Evolutionary conservation across 2,888 invertebrate genomes (phyloP).

Genomic region (Gari tellinella): DNA sequence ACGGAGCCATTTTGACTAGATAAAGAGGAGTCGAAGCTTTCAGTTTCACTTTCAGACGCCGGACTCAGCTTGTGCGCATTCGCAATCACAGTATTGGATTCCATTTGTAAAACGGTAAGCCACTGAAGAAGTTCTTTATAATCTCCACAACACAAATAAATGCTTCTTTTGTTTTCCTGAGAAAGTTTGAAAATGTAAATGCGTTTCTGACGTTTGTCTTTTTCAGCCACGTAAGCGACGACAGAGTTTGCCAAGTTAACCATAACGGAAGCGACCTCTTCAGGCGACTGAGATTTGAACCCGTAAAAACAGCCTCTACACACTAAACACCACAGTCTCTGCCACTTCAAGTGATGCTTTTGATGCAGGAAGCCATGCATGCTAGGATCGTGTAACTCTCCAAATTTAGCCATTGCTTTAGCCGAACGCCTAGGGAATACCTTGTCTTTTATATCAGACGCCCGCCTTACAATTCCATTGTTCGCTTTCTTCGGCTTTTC

Average conservation of each 20-base stretch:
- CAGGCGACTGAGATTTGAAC: conserved; percentile 67
- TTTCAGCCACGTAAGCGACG: conserved; percentile 65
- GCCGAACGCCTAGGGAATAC: conserved; percentile 59
- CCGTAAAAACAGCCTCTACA: conserved; percentile 74
- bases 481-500: conserved; percentile 56
- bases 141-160: conserved; percentile 70
- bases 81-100: conserved; percentile 66
- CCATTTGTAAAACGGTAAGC: conserved; percentile 74
- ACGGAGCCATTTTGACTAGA: conserved; percentile 52
- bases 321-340: conserved; percentile 74
- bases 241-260: conserved; percentile 67
- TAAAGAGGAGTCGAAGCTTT: conserved; percentile 38
- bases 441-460: conserved; percentile 74
- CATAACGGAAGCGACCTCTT: conserved; percentile 67
- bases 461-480: conserved; percentile 63
- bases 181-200: conserved; percentile 73
- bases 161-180: conserved; percentile 68
- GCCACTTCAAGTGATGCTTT: conserved; percentile 69
- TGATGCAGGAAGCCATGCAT: conserved; percentile 65
- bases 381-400: conserved; percentile 57
- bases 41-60: conserved; percentile 34
- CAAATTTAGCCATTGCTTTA: conserved; percentile 46
- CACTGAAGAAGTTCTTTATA: conserved; percentile 69
- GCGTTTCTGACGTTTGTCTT: conserved; percentile 65
- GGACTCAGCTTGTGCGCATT: conserved; percentile 39